Percentiles rank a stretch among this genome's conserved stretches.
These are phyloP conservation scores for Macroglossus sobrinus DNA, from an alignment of 2,113 vertebrate genomes.

Conservation along the genomic window DNA sequence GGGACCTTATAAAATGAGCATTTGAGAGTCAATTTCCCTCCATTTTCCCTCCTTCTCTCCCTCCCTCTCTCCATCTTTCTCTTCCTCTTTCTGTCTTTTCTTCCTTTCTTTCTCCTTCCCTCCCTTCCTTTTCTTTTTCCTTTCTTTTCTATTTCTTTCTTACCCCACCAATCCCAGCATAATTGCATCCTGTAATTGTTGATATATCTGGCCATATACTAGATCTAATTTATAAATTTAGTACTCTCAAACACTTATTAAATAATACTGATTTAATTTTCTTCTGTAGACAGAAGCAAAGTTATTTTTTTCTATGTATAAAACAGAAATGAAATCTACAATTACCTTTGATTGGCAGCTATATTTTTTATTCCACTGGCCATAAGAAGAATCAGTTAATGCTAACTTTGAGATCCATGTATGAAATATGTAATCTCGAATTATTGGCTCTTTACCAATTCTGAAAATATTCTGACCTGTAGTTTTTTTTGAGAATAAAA, in stretches of 20 bases:
- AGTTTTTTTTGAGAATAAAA: constrained; percentile 3
- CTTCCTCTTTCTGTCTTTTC: fast-evolving
- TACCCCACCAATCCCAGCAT: fast-evolving
- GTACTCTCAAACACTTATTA: neutral
- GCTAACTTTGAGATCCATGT: neutral
- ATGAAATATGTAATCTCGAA: neutral
- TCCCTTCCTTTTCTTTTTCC: neutral
- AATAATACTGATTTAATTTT: constrained; percentile 23
- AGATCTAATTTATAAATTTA: neutral
- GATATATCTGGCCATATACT: neutral
- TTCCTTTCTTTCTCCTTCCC: neutral
- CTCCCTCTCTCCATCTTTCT: fast-evolving
- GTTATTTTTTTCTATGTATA: neutral
- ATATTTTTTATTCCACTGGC: neutral
- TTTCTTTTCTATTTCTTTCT: neutral
- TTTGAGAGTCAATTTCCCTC: neutral
- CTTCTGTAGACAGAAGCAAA: neutral
- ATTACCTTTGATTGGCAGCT: neutral
- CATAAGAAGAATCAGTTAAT: neutral
- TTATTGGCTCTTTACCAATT: neutral
- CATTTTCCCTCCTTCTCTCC: neutral
- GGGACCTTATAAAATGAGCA: neutral
- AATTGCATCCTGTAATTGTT: neutral
- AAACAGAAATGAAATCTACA: neutral
- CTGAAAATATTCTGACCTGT: neutral